Percentiles rank a stretch among this genome's conserved stretches.
Conservation (phyloP, 2,113 vertebrate genomes). For the Pomatostomus ruficeps region DNA sequence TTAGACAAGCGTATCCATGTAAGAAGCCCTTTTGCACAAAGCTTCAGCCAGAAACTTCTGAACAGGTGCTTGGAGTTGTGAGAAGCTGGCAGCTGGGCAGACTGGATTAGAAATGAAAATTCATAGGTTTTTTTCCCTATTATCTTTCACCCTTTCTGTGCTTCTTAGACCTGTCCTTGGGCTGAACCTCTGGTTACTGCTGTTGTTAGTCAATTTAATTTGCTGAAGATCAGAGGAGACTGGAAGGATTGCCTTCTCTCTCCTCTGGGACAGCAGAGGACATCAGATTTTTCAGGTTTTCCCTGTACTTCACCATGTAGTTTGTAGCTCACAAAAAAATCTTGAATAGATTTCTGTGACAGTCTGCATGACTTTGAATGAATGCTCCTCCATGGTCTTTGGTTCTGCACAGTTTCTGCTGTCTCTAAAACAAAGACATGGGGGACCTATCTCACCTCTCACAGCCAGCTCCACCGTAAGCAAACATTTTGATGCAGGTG, state of each 20-base stretch:
- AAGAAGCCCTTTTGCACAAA: background rate
- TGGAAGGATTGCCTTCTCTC: background rate
- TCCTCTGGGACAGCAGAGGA: background rate
- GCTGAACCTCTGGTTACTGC: background rate
- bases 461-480: background rate
- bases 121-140: background rate
- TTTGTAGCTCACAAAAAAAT: background rate
- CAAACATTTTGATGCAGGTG: background rate
- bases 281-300: background rate
- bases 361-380: background rate
- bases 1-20: background rate
- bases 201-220: background rate
- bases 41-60: background rate
- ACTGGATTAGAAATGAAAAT: background rate
- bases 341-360: background rate
- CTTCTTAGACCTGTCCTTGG: background rate
- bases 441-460: background rate
- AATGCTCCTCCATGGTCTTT: fast-evolving
- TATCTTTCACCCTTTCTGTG: background rate
- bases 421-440: fast-evolving
- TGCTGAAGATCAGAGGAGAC: background rate
- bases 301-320: fast-evolving
- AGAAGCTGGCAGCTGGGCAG: background rate
- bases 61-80: fast-evolving
- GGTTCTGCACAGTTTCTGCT: background rate